phyloP scores from a whole-genome alignment of 1,140 invertebrate species.

The Mamestra configurata region DNA sequence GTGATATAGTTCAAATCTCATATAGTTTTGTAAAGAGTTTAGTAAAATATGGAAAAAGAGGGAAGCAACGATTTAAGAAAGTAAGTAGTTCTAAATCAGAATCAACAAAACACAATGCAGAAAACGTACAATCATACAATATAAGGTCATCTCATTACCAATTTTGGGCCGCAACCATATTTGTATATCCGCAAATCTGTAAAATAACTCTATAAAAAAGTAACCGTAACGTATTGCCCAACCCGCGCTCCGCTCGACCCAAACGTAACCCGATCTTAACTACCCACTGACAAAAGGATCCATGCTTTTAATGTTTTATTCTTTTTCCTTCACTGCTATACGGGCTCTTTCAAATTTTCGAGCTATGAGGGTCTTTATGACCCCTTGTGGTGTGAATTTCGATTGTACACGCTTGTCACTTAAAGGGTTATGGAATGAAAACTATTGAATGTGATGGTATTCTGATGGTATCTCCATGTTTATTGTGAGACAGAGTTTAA shows the following conservation, averaged over 20 bases:
- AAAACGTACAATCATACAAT: constrained; percentile 19
- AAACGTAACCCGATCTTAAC: constrained; percentile 29
- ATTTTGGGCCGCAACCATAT: not conserved
- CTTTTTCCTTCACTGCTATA: constrained; percentile 13
- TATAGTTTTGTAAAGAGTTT: no score
- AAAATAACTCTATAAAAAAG: constrained; percentile 9
- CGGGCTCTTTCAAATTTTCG: constrained; percentile 19
- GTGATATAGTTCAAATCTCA: no score
- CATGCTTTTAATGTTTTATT: constrained; percentile 14
- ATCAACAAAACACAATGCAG: not conserved
- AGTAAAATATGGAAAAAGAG: not conserved
- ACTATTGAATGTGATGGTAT: constrained; percentile 1
- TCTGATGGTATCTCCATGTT: constrained; percentile 4
- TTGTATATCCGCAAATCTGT: constrained; percentile 16
- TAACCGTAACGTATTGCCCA: constrained; percentile 9
- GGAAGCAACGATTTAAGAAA: no score
- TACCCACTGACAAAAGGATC: constrained; percentile 20
- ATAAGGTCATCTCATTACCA: constrained; percentile 6
- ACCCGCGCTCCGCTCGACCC: constrained; percentile 12
- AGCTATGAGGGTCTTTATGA: constrained; percentile 15
- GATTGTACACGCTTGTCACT: constrained; percentile 7
- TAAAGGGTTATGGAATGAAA: constrained; percentile 15
- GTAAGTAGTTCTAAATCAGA: no score
- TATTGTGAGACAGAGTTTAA: not conserved
- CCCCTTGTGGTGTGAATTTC: constrained; percentile 26